A percentile compares a stretch with the other conserved stretches of the same genome.
phyloP scores from a whole-genome alignment of 2,888 invertebrate genomes.

The Ormyrus rosae region DNA sequence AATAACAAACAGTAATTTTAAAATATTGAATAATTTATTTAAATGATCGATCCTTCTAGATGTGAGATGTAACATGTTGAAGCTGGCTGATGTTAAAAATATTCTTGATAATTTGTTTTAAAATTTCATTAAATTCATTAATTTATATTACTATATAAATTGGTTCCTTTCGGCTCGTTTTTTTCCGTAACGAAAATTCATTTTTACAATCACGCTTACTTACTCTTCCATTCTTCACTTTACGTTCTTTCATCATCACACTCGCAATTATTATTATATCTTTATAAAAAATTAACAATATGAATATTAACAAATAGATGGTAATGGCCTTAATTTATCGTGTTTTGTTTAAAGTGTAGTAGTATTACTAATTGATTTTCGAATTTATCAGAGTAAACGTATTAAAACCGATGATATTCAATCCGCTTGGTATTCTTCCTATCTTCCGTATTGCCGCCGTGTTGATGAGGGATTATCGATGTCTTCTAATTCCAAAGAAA shows the following conservation, averaged over 20 bases:
- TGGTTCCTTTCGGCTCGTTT: constrained; percentile 3
- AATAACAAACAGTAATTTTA: constrained; percentile 52
- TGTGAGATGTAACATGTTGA: constrained; percentile 35
- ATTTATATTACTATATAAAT: constrained; percentile 26
- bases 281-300: constrained; percentile 49
- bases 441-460: constrained; percentile 12
- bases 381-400: constrained; percentile 9
- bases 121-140: constrained; percentile 43
- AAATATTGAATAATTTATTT: constrained; percentile 58
- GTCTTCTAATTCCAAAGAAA: constrained; percentile 14
- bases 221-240: constrained; percentile 45
- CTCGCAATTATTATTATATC: constrained; percentile 41
- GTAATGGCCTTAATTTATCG: constrained; percentile 34
- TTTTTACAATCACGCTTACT: constrained; percentile 44
- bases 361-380: constrained; percentile 24
- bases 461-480: background rate
- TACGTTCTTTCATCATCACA: constrained; percentile 46
- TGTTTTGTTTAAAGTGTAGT: constrained; percentile 28
- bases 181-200: constrained; percentile 26
- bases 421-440: constrained; percentile 32
- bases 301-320: constrained; percentile 49
- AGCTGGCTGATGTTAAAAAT: constrained; percentile 45
- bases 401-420: constrained; percentile 16
- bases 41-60: constrained; percentile 43
- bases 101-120: constrained; percentile 39